phyloP scores from a whole-genome alignment of 1,140 invertebrate genomes.

The Carposina sasakii region DNA sequence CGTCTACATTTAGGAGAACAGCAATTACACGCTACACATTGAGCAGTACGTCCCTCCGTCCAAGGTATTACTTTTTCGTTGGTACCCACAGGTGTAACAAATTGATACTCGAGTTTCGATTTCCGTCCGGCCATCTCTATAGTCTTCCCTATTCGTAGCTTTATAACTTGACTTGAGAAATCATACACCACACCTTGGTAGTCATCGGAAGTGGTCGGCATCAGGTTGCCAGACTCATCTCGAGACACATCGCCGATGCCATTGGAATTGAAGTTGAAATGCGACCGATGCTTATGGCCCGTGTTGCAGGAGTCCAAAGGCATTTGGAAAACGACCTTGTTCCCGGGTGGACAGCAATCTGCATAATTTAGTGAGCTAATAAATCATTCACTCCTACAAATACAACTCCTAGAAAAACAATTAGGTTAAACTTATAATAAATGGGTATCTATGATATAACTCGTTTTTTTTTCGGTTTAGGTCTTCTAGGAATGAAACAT shows the following conservation, averaged over 20 bases:
- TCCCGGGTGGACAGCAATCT: conserved; percentile 4
- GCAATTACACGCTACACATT: conserved; percentile 38
- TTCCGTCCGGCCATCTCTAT: conserved; percentile 55
- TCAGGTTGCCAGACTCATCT: conserved; percentile 49
- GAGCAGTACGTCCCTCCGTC: conserved; percentile 48
- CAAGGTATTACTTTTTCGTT: conserved; percentile 42
- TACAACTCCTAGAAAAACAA: no score
- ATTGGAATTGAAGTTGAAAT: conserved; percentile 53
- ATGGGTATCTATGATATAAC: no score
- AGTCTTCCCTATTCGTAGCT: conserved; percentile 50
- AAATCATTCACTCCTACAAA: no score
- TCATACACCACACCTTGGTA: conserved; percentile 54
- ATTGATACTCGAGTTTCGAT: conserved; percentile 60
- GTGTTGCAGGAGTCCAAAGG: conserved; percentile 40
- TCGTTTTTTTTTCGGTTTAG: conserved; percentile 36
- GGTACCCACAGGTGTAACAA: conserved; percentile 44
- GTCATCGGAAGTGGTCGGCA: conserved; percentile 34
- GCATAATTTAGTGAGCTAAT: conserved; percentile 15
- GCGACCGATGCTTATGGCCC: conserved; percentile 51
- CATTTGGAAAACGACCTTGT: conserved; percentile 2
- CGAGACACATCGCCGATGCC: conserved; percentile 51
- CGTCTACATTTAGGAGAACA: conserved; percentile 25
- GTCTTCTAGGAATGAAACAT: conserved; percentile 41
- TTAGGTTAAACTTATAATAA: no score
- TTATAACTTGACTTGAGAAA: conserved; percentile 59